phyloP scores from a whole-genome alignment of 1,140 invertebrate genomes.

The Zaprionus ornatus region DNA sequence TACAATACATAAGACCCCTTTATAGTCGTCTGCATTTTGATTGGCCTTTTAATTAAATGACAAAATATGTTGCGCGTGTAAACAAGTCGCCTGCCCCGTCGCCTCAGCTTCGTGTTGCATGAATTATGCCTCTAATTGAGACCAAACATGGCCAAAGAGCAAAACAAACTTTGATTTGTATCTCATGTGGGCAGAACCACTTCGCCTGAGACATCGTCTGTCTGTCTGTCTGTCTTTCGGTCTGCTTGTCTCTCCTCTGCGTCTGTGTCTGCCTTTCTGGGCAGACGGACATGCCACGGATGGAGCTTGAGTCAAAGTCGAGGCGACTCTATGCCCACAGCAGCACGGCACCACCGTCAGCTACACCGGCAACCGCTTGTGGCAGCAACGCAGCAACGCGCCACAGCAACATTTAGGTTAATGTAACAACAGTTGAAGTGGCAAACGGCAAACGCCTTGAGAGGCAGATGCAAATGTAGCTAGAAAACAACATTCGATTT shows the following conservation, averaged over 20 bases:
- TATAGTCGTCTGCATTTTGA: conserved; percentile 67
- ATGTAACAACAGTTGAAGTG: conserved; percentile 60
- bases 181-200: conserved; percentile 52
- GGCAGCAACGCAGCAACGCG: conserved; percentile 3
- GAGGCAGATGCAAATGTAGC: conserved; percentile 38
- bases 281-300: not conserved
- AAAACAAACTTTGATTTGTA: conserved; percentile 49
- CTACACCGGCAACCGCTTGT: not conserved
- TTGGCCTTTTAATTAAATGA: conserved; percentile 80
- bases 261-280: not conserved
- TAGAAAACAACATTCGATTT: conserved; percentile 44
- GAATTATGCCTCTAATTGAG: conserved; percentile 77
- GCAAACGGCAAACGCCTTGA: conserved; percentile 26
- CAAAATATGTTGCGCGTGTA: conserved; percentile 75
- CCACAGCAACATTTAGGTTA: conserved; percentile 65
- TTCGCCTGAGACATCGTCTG: conserved; percentile 23
- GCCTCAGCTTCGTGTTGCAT: conserved; percentile 47
- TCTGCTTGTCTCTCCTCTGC: too few relatives aligned
- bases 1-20: conserved; percentile 40
- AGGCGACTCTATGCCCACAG: conserved; percentile 12
- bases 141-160: conserved; percentile 58
- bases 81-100: conserved; percentile 51
- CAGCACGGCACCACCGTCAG: not conserved
- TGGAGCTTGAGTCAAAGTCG: conserved; percentile 34
- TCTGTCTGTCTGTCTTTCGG: too few relatives aligned